These are phyloP conservation scores for Zootoca vivipara DNA, from an alignment of 2,113 vertebrate species.

Conservation along the genomic window DNA sequence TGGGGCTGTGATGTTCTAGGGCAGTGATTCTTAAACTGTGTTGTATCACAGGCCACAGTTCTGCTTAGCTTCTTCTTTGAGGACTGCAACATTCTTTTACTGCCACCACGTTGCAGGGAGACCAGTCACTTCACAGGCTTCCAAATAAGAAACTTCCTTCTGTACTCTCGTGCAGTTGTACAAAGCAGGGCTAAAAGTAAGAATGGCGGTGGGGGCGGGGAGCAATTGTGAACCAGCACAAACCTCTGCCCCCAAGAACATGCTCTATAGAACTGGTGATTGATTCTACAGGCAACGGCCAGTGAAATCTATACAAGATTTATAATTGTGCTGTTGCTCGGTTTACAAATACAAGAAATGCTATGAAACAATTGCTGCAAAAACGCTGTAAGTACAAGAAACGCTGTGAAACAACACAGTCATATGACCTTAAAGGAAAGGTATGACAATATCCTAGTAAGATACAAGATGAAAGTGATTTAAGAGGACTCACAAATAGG, in stretches of 20 bases:
- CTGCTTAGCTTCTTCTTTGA: background rate
- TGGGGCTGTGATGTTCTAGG: background rate
- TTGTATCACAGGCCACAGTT: background rate
- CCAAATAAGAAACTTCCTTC: background rate
- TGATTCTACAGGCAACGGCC: background rate
- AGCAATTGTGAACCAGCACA: background rate
- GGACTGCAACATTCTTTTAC: background rate
- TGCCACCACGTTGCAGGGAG: background rate
- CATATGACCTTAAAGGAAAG: background rate
- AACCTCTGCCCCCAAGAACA: background rate
- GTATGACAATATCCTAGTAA: too few species aligned
- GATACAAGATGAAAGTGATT: background rate
- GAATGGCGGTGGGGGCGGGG: too few species aligned
- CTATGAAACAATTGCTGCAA: too few species aligned
- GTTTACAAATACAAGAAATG: too few species aligned
- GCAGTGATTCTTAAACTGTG: background rate
- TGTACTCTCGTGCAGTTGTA: background rate
- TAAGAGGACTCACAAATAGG: background rate
- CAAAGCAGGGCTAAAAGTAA: background rate
- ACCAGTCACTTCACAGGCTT: background rate
- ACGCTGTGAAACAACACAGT: background rate
- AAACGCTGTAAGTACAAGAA: background rate
- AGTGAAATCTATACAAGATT: background rate
- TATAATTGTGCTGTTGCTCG: background rate
- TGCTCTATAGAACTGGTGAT: background rate